These are phyloP conservation scores for Danio jaintianensis DNA, from an alignment of 2,797 vertebrate genomes.

Conservation along the genomic window DNA sequence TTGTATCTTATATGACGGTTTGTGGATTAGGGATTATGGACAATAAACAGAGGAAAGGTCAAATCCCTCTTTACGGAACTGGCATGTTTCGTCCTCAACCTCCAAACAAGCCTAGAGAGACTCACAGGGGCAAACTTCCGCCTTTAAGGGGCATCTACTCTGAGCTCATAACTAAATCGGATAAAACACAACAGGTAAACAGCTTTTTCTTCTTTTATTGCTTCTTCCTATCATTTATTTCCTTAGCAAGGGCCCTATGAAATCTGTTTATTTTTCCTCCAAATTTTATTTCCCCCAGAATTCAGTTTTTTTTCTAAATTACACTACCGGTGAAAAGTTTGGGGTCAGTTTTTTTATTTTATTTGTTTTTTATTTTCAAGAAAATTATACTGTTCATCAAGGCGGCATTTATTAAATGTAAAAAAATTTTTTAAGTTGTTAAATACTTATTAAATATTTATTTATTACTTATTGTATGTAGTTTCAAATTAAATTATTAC, in stretches of 20 bases:
- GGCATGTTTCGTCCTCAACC: conserved; percentile 60
- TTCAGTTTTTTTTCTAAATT: not conserved
- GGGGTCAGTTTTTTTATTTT: no score
- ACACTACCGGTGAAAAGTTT: no score
- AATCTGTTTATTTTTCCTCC: not conserved
- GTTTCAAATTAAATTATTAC: no score
- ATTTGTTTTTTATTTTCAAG: no score
- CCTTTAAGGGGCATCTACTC: conserved; percentile 73
- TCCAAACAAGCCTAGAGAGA: conserved; percentile 50
- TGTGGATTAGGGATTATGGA: conserved; percentile 65
- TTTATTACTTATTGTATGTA: no score
- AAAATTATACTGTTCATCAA: no score
- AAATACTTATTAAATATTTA: no score
- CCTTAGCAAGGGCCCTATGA: not conserved
- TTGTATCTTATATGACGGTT: not conserved
- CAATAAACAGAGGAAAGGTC: not conserved
- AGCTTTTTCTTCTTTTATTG: not conserved
- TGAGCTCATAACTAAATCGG: conserved; percentile 69
- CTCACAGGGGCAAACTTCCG: conserved; percentile 48
- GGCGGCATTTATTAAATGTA: no score
- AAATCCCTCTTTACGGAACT: conserved; percentile 26
- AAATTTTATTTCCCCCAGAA: not conserved
- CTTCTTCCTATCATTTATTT: not conserved
- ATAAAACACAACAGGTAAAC: conserved; percentile 72
- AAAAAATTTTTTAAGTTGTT: no score